Evolutionary conservation across 1,140 invertebrate genomes (phyloP), one percentile per base, ranked within the genome.

Genomic region (Adelges cooleyi): DNA sequence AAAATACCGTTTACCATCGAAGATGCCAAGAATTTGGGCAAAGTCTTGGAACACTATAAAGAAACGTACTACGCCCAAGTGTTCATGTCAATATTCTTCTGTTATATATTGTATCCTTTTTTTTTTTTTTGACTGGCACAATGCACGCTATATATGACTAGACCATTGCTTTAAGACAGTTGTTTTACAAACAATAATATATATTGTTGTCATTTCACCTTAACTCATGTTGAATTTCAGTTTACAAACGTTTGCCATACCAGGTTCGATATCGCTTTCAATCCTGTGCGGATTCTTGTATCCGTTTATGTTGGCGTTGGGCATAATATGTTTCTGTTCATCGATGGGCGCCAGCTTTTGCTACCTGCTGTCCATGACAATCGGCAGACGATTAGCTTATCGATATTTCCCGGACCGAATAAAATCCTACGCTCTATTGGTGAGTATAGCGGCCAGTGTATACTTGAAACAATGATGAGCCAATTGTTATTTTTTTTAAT

Each of bases 71-170:
- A 89, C 74, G 84, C 85, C 71, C 84, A 93, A 83, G 95, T 99
- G 53, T 78, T 98, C 70, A 78, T 82, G 51, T 92, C 88, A 70
- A 85, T 96, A 67, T 89, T 94, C 72, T 77, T 92, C 65, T 86
- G 86, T n/a, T 99, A 97, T 76, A 90, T 98, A 77, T 97, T 98
- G 92, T 97, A 95, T 93, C 90, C 90, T 93, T 92, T 88, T 74
- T 40, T 46, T n/a, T n/a, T n/a, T n/a, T 10, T 9, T 44, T 54
- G 9, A 3, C 27, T 27, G 8, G 20, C 20, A 22, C 8, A 15
- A 5, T 8, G 25, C 9, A 10, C 10, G 17, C 44, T 18, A 48
- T 18, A 6, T 20, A 48, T 6, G 17, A 4, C 22, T 18, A 48
- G 22, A 48, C 5, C 44, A 48, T 20, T 8, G 15, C 6, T 15